A percentile compares a stretch with the other conserved stretches of the same genome.
phyloP scores from a whole-genome alignment of 2,113 vertebrate genomes.

The Bubo scandiacus region DNA sequence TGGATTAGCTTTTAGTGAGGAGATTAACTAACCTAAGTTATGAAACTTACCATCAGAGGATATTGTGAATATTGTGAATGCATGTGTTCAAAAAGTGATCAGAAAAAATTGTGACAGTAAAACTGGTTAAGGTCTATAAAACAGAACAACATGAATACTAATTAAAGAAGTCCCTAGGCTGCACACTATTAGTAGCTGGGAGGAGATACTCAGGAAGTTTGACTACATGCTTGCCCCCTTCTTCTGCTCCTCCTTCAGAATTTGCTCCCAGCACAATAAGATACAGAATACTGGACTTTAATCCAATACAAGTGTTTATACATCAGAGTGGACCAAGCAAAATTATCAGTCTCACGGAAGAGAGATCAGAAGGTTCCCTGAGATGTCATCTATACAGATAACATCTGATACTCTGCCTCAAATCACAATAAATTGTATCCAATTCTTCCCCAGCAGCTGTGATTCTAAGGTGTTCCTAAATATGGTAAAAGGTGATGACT shows the following conservation, averaged over 20 bases:
- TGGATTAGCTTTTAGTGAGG: neutral
- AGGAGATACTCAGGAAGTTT: neutral
- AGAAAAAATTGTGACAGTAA: neutral
- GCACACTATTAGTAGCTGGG: neutral
- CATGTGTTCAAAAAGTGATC: neutral
- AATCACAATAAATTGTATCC: neutral
- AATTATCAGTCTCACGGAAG: neutral
- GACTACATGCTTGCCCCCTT: neutral
- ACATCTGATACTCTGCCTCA: neutral
- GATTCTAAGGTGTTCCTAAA: neutral
- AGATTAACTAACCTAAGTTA: neutral
- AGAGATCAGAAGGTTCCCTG: neutral
- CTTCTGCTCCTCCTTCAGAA: neutral
- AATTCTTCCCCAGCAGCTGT: neutral
- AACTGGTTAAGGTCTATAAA: neutral
- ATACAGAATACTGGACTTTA: neutral
- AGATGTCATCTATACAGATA: neutral
- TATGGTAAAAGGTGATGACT: neutral
- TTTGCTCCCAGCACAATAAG: neutral
- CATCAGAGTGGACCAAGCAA: neutral
- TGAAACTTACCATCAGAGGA: neutral
- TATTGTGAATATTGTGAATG: neutral
- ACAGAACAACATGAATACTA: neutral
- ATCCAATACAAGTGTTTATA: neutral
- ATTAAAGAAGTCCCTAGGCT: neutral